Conservation (phyloP, 2,888 invertebrate species). For the Cyclophora albipunctata region DNA sequence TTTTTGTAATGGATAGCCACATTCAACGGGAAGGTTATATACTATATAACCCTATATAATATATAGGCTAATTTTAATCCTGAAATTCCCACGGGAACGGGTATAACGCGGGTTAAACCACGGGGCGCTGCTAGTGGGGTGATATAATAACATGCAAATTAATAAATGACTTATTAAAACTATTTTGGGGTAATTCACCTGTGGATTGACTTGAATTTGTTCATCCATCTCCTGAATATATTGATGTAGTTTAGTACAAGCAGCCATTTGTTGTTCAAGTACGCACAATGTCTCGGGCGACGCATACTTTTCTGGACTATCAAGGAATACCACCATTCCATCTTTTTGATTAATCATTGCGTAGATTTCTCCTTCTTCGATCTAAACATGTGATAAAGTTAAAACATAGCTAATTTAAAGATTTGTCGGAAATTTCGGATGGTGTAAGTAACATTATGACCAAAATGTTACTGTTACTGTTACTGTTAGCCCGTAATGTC, state of each 20-base stretch:
- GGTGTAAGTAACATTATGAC: background rate
- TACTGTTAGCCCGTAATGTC: too few relatives aligned
- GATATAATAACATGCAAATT: too few relatives aligned
- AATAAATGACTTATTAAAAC: too few relatives aligned
- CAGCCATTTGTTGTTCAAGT: conserved; percentile 89
- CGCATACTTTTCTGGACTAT: conserved; percentile 96
- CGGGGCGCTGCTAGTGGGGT: too few relatives aligned
- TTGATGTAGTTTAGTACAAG: conserved; percentile 91
- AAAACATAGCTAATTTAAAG: conserved; percentile 1
- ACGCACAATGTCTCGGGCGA: conserved; percentile 90
- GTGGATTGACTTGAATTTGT: conserved; percentile 93
- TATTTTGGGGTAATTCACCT: conserved; percentile 48
- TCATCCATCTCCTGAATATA: conserved; percentile 95
- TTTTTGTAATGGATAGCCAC: too few relatives aligned
- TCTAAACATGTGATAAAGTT: conserved; percentile 70
- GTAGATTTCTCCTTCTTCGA: conserved; percentile 97
- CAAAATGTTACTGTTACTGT: too few relatives aligned
- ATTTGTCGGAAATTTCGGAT: background rate
- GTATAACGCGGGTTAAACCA: too few relatives aligned
- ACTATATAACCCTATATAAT: too few relatives aligned
- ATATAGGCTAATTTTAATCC: too few relatives aligned
- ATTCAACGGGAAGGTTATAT: too few relatives aligned
- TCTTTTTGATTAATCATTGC: conserved; percentile 98
- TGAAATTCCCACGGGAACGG: too few relatives aligned
- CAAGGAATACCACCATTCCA: conserved; percentile 97